Conservation (phyloP, 2,113 vertebrate species). For the Sorex araneus region DNA sequence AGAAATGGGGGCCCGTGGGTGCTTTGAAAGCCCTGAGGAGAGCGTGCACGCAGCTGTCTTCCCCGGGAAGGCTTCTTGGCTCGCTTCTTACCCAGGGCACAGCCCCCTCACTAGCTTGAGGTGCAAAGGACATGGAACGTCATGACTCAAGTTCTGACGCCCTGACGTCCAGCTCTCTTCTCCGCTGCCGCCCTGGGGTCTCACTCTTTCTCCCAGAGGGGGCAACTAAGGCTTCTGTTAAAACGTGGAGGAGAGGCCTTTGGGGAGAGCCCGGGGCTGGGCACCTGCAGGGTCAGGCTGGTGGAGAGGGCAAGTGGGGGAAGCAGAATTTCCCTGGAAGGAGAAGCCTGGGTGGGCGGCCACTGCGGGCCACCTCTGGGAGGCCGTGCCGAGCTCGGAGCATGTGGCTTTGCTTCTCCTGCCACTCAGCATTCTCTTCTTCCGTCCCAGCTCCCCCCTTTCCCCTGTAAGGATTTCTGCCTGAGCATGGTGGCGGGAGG, state of each 20-base stretch:
- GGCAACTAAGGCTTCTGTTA: background rate
- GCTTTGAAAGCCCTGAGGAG: background rate
- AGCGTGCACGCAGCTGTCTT: background rate
- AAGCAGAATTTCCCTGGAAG: background rate
- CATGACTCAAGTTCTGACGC: background rate
- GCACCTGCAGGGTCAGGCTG: too few species aligned
- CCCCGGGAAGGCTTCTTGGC: background rate
- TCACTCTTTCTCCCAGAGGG: background rate
- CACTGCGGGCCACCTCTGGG: too few species aligned
- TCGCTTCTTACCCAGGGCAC: background rate
- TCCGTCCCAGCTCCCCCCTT: background rate
- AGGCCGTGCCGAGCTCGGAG: background rate
- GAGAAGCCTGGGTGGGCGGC: accelerated
- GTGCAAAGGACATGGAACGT: background rate
- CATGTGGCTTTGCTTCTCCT: background rate
- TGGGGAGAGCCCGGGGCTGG: too few species aligned
- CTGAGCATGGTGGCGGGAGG: background rate
- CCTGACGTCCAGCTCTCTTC: too few species aligned
- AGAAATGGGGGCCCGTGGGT: background rate
- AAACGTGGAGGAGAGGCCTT: background rate
- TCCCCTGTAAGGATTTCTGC: background rate
- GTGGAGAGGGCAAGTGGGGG: background rate
- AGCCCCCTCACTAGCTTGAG: too few species aligned
- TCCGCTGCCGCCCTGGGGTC: background rate
- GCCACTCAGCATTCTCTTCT: background rate